Evolutionary conservation across 2,113 vertebrate genomes (phyloP).

Genomic region (Microtus pennsylvanicus): DNA sequence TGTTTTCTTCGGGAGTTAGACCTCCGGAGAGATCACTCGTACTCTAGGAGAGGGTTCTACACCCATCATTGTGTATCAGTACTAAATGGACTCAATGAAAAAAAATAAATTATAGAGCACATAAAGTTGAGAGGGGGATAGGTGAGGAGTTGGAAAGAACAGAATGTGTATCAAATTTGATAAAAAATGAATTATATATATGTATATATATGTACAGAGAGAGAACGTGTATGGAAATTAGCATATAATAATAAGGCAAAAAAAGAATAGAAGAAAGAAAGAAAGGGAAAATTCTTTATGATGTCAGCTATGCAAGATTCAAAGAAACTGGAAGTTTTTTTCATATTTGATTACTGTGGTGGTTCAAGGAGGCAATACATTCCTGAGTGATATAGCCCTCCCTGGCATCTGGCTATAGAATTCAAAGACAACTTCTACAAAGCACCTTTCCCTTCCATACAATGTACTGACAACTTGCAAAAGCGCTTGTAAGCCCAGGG

Average conservation of each 20-base stretch:
- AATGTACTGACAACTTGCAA: neutral
- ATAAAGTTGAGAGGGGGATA: neutral
- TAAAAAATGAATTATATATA: too few relatives aligned
- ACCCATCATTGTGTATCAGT: too few relatives aligned
- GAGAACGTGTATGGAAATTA: neutral
- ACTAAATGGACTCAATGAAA: too few relatives aligned
- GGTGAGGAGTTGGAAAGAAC: neutral
- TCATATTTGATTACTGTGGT: neutral
- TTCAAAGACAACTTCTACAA: neutral
- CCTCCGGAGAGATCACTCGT: neutral
- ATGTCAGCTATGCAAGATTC: neutral
- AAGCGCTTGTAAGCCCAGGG: neutral
- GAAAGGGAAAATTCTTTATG: neutral
- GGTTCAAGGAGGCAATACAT: neutral
- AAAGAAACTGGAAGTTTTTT: neutral
- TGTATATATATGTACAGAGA: too few relatives aligned
- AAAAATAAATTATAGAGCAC: neutral
- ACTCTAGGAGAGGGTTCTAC: neutral
- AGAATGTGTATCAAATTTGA: neutral
- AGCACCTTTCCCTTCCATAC: neutral
- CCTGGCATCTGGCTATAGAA: fast-evolving
- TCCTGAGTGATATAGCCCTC: neutral
- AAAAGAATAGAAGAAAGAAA: neutral
- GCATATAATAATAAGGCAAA: neutral
- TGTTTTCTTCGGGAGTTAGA: neutral